Evolutionary conservation across 2,797 vertebrate species (phyloP).

Genomic region (Sebastes ruberrimus): DNA sequence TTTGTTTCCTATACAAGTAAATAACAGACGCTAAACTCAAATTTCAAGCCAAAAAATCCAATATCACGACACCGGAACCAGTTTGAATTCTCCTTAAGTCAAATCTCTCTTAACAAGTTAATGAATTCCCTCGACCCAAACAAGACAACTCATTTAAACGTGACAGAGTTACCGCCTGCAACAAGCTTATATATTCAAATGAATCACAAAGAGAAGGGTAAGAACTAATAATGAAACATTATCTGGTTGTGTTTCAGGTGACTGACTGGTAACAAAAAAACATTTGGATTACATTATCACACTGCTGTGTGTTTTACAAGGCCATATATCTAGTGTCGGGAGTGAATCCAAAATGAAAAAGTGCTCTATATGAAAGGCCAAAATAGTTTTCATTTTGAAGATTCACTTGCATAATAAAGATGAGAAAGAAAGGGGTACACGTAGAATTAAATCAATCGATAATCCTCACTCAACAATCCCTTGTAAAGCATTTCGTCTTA

Average conservation of each 20-base stretch:
- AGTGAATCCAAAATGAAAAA: conserved; percentile 59
- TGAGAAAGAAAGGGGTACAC: background rate
- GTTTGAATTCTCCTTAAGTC: conserved; percentile 26
- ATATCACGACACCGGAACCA: conserved; percentile 11
- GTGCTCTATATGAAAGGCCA: conserved; percentile 41
- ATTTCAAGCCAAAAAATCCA: conserved; percentile 21
- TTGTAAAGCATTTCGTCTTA: conserved; percentile 51
- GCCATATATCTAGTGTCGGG: conserved; percentile 40
- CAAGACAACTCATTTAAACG: conserved; percentile 16
- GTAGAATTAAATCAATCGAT: conserved; percentile 18
- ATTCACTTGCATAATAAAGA: conserved; percentile 66
- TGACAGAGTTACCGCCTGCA: conserved; percentile 14
- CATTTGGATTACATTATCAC: conserved; percentile 42
- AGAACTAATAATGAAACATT: background rate
- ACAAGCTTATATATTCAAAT: conserved; percentile 1
- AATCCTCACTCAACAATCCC: conserved; percentile 27
- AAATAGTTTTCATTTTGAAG: conserved; percentile 37
- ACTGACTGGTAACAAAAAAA: conserved; percentile 32
- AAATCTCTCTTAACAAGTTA: conserved; percentile 13
- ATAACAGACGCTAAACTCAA: conserved; percentile 13
- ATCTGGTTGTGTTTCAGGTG: conserved; percentile 30
- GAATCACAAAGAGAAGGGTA: background rate
- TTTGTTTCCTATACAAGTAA: conserved; percentile 5
- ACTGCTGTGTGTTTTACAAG: conserved; percentile 56
- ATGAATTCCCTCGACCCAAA: conserved; percentile 23